phyloP scores from a whole-genome alignment of 2,113 vertebrate genomes.

The Crotophaga sulcirostris region DNA sequence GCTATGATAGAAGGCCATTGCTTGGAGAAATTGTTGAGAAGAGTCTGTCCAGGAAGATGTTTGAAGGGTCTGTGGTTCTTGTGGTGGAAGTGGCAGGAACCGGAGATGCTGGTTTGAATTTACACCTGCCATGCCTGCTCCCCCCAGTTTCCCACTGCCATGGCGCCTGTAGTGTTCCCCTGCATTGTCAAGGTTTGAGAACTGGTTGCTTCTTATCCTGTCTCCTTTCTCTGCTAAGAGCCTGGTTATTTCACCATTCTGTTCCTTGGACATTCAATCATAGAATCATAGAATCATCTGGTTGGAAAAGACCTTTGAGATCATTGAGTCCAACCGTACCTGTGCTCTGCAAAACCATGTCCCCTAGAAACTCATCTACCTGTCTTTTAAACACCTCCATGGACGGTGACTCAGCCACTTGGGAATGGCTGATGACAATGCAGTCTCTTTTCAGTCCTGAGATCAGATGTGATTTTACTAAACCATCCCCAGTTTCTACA shows the following conservation, averaged over 20 bases:
- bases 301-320: no score
- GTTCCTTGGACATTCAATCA: not conserved
- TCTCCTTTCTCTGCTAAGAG: not conserved
- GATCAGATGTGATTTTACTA: not conserved
- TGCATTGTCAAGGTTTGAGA: not conserved
- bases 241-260: not conserved
- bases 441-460: not conserved
- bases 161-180: not conserved
- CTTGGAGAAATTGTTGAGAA: not conserved
- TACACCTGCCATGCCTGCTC: not conserved
- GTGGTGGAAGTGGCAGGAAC: not conserved
- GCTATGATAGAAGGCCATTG: not conserved
- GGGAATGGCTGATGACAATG: not conserved
- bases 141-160: not conserved
- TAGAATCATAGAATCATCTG: no score
- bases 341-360: no score
- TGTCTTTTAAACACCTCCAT: no score
- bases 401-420: no score
- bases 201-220: not conserved
- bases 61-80: not conserved
- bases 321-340: no score
- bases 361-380: no score
- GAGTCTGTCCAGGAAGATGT: not conserved
- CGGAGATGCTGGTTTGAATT: not conserved
- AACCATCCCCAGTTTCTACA: not conserved